A percentile compares a stretch with the other conserved stretches of the same genome.
Evolutionary conservation across 2,113 vertebrate species (phyloP).

Genomic region (Himantopus leucocephalus): DNA sequence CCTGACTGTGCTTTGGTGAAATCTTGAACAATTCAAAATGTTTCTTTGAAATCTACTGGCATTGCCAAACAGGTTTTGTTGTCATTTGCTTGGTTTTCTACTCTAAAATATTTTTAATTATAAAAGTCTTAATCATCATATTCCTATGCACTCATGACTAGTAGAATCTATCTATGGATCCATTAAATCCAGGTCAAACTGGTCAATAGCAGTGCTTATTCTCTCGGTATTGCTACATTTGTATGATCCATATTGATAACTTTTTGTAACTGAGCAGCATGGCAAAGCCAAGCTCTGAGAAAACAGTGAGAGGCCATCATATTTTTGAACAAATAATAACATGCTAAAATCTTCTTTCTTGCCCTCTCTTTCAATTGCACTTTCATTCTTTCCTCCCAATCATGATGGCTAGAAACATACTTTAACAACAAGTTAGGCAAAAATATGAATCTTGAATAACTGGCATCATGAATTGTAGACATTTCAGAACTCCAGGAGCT

Average conservation of each 20-base stretch:
- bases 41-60: not conserved
- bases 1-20: not conserved
- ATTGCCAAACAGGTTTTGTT: not conserved
- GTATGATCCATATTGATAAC: not conserved
- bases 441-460: not conserved
- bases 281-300: not conserved
- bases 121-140: not conserved
- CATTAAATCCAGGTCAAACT: not conserved
- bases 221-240: not conserved
- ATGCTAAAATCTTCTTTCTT: not conserved
- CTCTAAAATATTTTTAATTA: not conserved
- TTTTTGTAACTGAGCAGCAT: not conserved
- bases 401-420: not conserved
- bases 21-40: not conserved
- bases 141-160: fast-evolving
- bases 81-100: not conserved
- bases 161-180: not conserved
- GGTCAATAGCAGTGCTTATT: not conserved
- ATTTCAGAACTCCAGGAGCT: not conserved
- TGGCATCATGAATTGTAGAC: not conserved
- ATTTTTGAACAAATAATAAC: not conserved
- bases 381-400: not conserved
- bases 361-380: not conserved
- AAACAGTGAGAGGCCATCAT: not conserved
- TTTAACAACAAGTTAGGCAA: not conserved